A percentile compares a stretch with the other conserved stretches of the same genome.
Evolutionary conservation across 1,140 invertebrate genomes (phyloP).

Genomic region (Lasioglossum baleicum): DNA sequence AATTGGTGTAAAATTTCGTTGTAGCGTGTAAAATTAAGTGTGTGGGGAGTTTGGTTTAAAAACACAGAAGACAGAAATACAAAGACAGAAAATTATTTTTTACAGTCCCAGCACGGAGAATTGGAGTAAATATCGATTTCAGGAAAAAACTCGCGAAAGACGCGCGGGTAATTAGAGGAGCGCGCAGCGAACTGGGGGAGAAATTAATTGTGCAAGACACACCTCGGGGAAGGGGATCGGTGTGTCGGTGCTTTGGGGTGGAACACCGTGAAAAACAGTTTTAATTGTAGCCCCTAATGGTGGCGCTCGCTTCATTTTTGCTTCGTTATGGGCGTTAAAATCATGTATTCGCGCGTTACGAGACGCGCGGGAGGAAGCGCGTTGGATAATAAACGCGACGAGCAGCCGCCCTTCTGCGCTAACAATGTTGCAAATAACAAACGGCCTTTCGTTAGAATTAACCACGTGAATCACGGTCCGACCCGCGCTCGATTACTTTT

Average conservation of each 20-base stretch:
- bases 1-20: too few species aligned
- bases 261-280: not conserved
- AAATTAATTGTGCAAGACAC: not conserved
- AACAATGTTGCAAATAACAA: conserved; percentile 2
- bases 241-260: not conserved
- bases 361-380: not conserved
- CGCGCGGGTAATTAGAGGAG: too few species aligned
- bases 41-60: too few species aligned
- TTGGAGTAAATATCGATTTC: too few species aligned
- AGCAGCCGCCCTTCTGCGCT: not conserved
- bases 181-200: not conserved
- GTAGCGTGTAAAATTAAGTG: too few species aligned
- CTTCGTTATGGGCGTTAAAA: too few species aligned
- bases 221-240: not conserved
- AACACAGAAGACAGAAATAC: too few species aligned
- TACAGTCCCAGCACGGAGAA: too few species aligned
- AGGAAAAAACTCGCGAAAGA: too few species aligned
- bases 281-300: not conserved
- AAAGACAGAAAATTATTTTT: too few species aligned
- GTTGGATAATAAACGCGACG: not conserved
- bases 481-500: not conserved
- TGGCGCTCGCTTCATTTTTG: not conserved
- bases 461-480: not conserved
- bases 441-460: not conserved
- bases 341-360: not conserved